These are phyloP conservation scores for Halyomorpha halys DNA, from an alignment of 1,140 invertebrate species.

Conservation along the genomic window DNA sequence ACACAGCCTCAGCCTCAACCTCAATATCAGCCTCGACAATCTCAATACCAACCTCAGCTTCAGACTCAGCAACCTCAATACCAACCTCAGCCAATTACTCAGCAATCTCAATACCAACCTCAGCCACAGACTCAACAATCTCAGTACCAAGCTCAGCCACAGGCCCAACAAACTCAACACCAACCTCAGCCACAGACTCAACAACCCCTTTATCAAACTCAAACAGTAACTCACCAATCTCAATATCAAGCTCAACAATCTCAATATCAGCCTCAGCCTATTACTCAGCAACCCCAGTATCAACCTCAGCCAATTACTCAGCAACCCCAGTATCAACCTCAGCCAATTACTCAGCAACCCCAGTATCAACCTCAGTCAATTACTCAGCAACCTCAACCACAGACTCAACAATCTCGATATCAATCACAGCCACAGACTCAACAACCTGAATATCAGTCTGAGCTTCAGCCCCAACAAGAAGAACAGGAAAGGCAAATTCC, in stretches of 20 bases:
- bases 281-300: background rate
- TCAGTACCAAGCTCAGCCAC: no score
- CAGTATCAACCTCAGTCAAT: no score
- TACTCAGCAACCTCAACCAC: background rate
- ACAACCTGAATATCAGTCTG: background rate
- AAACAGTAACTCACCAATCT: background rate
- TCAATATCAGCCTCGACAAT: background rate
- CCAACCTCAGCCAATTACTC: background rate
- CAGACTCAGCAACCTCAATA: background rate
- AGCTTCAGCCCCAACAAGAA: conserved; percentile 1
- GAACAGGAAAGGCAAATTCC: conserved; percentile 53
- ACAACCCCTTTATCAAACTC: no score
- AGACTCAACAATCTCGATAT: no score
- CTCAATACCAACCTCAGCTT: no score
- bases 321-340: background rate
- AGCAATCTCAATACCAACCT: background rate
- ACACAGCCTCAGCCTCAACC: no score
- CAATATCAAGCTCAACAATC: background rate
- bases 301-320: background rate
- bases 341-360: background rate
- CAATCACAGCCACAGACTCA: no score
- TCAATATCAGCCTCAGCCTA: no score
- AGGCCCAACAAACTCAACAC: no score
- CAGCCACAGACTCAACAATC: background rate
- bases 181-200: no score